Evolutionary conservation across 2,888 invertebrate genomes (phyloP).

Genomic region (Lagria hirta): DNA sequence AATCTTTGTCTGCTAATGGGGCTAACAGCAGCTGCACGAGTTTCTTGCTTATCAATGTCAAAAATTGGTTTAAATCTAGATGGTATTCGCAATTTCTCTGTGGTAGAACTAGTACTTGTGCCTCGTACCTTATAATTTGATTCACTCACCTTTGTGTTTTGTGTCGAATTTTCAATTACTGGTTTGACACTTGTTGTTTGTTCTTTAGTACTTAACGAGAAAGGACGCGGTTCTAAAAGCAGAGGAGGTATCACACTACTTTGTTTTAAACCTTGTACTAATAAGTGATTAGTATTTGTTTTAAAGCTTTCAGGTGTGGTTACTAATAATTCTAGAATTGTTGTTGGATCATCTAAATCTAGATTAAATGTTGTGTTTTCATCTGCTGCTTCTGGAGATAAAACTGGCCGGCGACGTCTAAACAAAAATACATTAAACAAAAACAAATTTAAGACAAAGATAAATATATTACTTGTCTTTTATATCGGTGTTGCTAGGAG

Average conservation of each 20-base stretch:
- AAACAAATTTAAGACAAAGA: no score
- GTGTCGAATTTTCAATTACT: constrained; percentile 45
- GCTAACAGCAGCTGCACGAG: constrained; percentile 20
- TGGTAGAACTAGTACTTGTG: constrained; percentile 18
- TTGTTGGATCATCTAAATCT: no score
- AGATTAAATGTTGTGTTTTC: no score
- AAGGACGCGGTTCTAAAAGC: constrained; percentile 47
- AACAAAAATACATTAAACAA: no score
- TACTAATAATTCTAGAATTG: constrained; percentile 9
- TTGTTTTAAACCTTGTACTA: constrained; percentile 18
- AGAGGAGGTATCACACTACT: constrained; percentile 34
- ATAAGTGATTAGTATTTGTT: constrained; percentile 18
- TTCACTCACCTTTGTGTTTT: constrained; percentile 57
- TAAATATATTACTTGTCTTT: no score
- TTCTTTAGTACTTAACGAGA: constrained; percentile 39
- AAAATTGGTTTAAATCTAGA: constrained; percentile 36
- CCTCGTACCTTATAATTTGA: constrained; percentile 37
- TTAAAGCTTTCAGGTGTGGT: constrained; percentile 22
- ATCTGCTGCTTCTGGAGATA: no score
- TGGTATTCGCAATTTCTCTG: constrained; percentile 35
- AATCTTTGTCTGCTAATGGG: constrained; percentile 31
- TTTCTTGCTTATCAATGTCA: constrained; percentile 24
- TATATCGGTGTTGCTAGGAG: no score
- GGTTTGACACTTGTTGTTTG: constrained; percentile 40
- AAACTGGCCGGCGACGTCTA: no score